A percentile compares a stretch with the other conserved stretches of the same genome.
phyloP scores from a whole-genome alignment of 2,797 vertebrate species.

The Sardinella longiceps region DNA sequence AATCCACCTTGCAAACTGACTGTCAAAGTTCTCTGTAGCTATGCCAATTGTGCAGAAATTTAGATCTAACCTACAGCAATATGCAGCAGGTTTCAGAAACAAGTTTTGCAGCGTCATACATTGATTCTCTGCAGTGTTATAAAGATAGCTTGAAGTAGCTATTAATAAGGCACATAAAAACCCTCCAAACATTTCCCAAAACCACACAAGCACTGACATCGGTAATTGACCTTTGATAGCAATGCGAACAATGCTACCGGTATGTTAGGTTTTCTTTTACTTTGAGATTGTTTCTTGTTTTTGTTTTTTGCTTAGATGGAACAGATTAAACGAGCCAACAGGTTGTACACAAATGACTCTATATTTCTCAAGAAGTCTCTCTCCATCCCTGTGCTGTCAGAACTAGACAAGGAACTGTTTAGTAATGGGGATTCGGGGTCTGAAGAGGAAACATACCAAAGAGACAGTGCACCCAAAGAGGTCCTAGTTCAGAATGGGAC shows the following conservation, averaged over 20 bases:
- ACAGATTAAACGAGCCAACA: slow-evolving; percentile 88
- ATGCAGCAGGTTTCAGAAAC: not conserved
- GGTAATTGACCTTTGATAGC: no score
- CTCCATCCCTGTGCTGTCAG: slow-evolving; percentile 79
- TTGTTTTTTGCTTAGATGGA: slow-evolving; percentile 80
- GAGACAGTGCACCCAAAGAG: slow-evolving; percentile 12
- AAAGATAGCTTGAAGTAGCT: no score
- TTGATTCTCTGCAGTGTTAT: not conserved
- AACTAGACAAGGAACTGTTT: slow-evolving; percentile 52
- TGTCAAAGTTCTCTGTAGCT: no score
- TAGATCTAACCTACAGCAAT: not conserved
- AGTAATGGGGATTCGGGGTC: slow-evolving; percentile 54
- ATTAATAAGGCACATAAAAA: no score
- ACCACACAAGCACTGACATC: no score
- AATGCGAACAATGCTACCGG: no score
- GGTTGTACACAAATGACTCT: slow-evolving; percentile 91
- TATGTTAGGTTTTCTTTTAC: no score
- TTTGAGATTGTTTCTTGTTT: no score
- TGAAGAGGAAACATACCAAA: slow-evolving; percentile 42
- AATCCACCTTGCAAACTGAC: no score
- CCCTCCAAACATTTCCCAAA: no score
- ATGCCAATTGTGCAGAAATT: not conserved
- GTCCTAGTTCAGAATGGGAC: slow-evolving; percentile 46
- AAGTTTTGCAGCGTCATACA: not conserved
- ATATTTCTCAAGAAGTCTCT: slow-evolving; percentile 89